Evolutionary conservation across 2,797 vertebrate species (phyloP).

Genomic region (Erethizon dorsatum): DNA sequence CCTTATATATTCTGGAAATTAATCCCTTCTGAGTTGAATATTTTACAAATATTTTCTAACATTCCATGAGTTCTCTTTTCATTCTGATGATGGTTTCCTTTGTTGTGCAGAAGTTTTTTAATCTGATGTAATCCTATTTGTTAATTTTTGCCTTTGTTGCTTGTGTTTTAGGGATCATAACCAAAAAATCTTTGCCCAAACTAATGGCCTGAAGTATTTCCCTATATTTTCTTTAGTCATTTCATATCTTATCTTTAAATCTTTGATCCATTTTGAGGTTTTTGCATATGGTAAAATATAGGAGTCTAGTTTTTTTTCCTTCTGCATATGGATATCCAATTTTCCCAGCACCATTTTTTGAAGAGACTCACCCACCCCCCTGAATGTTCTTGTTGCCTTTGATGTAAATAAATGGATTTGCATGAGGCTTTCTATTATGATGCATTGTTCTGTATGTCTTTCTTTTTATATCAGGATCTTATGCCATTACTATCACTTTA

Average conservation of each 20-base stretch:
- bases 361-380: neutral
- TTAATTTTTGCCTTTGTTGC: neutral
- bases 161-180: neutral
- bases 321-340: neutral
- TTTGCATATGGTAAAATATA: neutral
- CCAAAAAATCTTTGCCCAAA: neutral
- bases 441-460: neutral
- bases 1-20: neutral
- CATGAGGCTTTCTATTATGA: neutral
- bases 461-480: neutral
- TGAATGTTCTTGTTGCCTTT: neutral
- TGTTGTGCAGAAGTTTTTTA: neutral
- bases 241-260: neutral
- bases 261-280: neutral
- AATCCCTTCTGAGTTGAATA: neutral
- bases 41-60: neutral
- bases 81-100: neutral
- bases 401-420: neutral
- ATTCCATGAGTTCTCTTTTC: neutral
- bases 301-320: neutral
- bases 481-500: neutral
- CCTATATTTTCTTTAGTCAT: neutral
- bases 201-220: neutral
- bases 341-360: neutral
- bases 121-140: neutral